Percentiles rank a stretch among this genome's conserved stretches.
Evolutionary conservation across 2,113 vertebrate species (phyloP).

Genomic region (Phylloscopus trochilus): DNA sequence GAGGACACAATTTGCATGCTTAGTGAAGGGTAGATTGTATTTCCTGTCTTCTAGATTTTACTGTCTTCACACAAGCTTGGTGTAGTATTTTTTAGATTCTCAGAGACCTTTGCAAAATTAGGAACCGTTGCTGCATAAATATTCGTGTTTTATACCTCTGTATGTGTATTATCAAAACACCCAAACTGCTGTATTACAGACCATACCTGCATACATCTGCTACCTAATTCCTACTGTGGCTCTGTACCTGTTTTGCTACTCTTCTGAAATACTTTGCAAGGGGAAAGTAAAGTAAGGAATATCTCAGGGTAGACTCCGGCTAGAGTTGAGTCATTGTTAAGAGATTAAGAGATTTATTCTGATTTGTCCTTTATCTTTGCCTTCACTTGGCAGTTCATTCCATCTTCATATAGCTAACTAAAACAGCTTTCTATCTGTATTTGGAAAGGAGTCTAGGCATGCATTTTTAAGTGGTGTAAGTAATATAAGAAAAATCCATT

Average conservation of each 20-base stretch:
- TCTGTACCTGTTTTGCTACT: neutral
- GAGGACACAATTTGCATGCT: neutral
- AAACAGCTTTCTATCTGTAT: neutral
- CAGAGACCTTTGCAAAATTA: neutral
- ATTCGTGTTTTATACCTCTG: neutral
- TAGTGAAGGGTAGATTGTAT: neutral
- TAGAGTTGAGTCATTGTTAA: neutral
- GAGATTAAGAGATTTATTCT: neutral
- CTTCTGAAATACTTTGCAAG: neutral
- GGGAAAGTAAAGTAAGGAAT: neutral
- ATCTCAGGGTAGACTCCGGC: neutral
- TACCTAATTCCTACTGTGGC: neutral
- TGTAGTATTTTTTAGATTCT: neutral
- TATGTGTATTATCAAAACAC: neutral
- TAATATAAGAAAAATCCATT: neutral
- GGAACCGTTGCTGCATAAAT: neutral
- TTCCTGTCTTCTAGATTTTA: neutral
- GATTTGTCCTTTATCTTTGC: neutral
- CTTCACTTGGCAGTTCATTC: neutral
- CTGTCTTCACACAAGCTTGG: neutral
- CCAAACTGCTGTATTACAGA: neutral
- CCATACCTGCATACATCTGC: too few relatives aligned
- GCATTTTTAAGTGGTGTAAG: neutral
- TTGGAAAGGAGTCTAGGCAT: neutral
- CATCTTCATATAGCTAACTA: neutral